Conservation (phyloP, 2,113 vertebrate genomes). For the Conger conger region DNA sequence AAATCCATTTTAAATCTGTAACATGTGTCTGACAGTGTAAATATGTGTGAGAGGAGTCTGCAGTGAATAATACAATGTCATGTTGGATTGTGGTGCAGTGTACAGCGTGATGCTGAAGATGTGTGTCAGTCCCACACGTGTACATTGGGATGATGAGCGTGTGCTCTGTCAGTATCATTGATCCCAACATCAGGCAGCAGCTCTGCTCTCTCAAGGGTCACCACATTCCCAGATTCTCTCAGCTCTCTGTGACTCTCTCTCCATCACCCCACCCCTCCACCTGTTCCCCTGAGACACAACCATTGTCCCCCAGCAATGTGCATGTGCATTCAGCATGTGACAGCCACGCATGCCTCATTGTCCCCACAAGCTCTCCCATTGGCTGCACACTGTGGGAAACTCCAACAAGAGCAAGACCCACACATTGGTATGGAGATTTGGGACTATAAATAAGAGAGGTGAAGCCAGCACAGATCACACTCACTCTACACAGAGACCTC, state of each 20-base stretch:
- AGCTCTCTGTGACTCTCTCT: slow-evolving; percentile 49
- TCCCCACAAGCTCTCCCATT: slow-evolving; percentile 63
- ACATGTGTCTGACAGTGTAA: neutral
- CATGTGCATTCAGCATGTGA: slow-evolving; percentile 74
- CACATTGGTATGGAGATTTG: slow-evolving; percentile 70
- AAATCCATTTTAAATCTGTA: neutral
- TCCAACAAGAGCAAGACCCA: slow-evolving; percentile 58
- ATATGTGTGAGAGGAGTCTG: neutral
- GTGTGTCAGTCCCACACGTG: slow-evolving; percentile 17
- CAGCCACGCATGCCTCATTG: slow-evolving; percentile 63
- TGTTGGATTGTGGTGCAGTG: neutral
- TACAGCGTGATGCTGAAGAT: neutral
- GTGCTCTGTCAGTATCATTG: slow-evolving; percentile 7
- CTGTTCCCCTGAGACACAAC: slow-evolving; percentile 60
- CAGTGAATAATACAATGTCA: neutral
- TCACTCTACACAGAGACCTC: slow-evolving; percentile 55
- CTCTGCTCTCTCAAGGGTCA: slow-evolving; percentile 58
- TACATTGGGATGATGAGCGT: neutral
- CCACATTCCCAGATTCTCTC: slow-evolving; percentile 68
- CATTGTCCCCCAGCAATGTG: slow-evolving; percentile 63
- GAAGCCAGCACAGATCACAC: slow-evolving; percentile 55
- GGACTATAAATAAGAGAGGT: slow-evolving; percentile 64
- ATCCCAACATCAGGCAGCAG: slow-evolving; percentile 9
- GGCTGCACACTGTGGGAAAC: slow-evolving; percentile 68
- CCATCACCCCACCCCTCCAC: slow-evolving; percentile 46